Conservation (phyloP, 2,797 vertebrate species). For the Pseudochirops corinnae region DNA sequence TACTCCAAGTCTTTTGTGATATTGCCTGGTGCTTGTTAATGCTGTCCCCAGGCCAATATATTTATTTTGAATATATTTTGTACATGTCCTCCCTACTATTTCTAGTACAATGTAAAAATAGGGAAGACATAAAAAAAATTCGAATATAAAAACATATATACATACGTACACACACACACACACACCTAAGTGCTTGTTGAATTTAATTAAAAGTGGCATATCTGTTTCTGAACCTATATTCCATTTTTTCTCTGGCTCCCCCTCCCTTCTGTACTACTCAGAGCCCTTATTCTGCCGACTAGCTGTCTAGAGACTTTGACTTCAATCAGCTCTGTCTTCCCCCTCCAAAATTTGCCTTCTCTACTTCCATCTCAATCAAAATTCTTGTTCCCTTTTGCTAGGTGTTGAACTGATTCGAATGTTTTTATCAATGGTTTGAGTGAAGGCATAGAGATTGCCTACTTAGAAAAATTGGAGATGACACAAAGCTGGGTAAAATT, state of each 20-base stretch:
- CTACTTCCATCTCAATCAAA: constrained; percentile 2
- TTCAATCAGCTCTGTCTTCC: neutral
- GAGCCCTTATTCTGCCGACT: neutral
- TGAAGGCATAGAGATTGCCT: constrained; percentile 7
- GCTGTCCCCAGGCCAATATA: neutral
- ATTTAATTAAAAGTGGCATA: neutral
- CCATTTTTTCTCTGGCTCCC: neutral
- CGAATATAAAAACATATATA: too few species aligned
- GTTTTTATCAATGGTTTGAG: constrained; percentile 4
- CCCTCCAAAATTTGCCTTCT: neutral
- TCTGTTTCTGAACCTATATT: neutral
- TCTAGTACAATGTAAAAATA: neutral
- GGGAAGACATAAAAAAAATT: neutral
- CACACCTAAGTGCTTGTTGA: neutral
- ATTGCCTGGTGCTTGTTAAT: neutral
- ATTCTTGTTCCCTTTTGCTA: neutral
- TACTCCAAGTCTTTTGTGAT: neutral
- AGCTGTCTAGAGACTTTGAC: neutral
- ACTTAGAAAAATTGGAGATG: constrained; percentile 12
- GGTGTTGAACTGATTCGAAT: neutral
- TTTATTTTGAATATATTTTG: neutral
- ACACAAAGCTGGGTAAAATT: neutral
- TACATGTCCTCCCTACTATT: neutral
- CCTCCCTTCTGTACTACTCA: neutral
- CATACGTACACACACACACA: too few species aligned